A percentile compares a stretch with the other conserved stretches of the same genome.
These are phyloP conservation scores for Herminia tarsipennalis DNA, from an alignment of 2,888 invertebrate species.

Conservation along the genomic window DNA sequence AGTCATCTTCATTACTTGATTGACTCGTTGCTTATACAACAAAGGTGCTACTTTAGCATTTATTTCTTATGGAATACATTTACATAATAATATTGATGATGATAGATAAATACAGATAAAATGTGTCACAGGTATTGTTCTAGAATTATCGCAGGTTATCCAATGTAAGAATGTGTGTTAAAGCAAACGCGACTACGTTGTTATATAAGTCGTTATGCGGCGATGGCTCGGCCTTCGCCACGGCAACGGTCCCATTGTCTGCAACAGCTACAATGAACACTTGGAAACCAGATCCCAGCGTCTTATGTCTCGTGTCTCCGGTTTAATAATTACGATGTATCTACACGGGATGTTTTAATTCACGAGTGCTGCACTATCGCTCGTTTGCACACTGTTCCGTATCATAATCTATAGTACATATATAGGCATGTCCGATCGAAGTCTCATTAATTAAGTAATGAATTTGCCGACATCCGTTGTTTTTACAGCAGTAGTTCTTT, in stretches of 20 bases:
- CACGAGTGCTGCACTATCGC: constrained; percentile 26
- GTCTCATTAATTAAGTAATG: constrained; percentile 50
- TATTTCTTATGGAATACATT: constrained; percentile 23
- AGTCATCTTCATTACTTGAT: not conserved
- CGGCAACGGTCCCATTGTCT: constrained; percentile 77
- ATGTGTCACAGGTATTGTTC: constrained; percentile 7
- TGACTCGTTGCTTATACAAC: constrained; percentile 1
- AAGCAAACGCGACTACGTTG: constrained; percentile 51
- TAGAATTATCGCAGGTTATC: constrained; percentile 35
- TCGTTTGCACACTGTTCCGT: constrained; percentile 17
- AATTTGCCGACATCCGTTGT: constrained; percentile 54
- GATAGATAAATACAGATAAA: constrained; percentile 6
- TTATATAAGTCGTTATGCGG: constrained; percentile 77
- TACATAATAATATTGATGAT: constrained; percentile 23
- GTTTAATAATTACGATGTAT: constrained; percentile 63
- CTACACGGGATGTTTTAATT: constrained; percentile 53
- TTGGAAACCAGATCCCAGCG: constrained; percentile 77
- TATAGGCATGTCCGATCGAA: constrained; percentile 9
- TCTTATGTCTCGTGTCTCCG: constrained; percentile 68
- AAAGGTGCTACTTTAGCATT: not conserved
- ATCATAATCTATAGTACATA: constrained; percentile 11
- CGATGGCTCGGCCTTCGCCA: constrained; percentile 78
- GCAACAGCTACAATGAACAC: constrained; percentile 72
- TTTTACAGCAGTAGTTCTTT: constrained; percentile 51
- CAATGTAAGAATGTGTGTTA: constrained; percentile 52